Evolutionary conservation across 2,113 vertebrate species (phyloP), one percentile per base, ranked within the genome.

Genomic region (Prochilodus magdalenae): DNA sequence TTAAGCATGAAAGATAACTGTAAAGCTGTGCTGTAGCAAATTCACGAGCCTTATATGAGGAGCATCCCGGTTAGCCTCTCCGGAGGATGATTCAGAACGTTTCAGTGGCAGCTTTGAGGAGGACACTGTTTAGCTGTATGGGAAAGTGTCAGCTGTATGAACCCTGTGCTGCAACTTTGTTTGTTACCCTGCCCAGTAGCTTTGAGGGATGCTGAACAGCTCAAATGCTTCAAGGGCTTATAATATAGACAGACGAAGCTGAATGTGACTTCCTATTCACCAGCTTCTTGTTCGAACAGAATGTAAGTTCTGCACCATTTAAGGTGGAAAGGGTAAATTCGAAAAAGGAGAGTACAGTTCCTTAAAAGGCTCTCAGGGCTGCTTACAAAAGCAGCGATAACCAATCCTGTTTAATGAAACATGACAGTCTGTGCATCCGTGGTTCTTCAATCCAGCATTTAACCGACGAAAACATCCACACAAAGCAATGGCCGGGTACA

Each of bases 141-240:
- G n/a, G n/a, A n/a, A n/a, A n/a, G n/a, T n/a, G 26, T 8, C 8
- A 4, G 4, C 40, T 44, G 40, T 22, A n/a, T 60, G 11, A 69
- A 62, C 62, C 53, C 51, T 7, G 60, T 72, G 12, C 16, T 11
- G 24, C 55, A 76, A 84, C 73, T 76, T 72, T 72, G 30, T 80
- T 24, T 27, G 29, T 51, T 51, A 16, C 2, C 49, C 49, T 51
- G 49, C 2, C 2, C 49, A 18, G 36, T 2, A 51, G 16, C 16
- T 51, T 51, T 16, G 49, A 18, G 49, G 49, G 49, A 51, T 18
- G 49, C 49, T 49, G 15, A 51, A 51, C 14, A 51, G 10, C 49
- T 51, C 5, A 2, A 51, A 51, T 51, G 49, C 33, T n/a, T 5
- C 4, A 22, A 59, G 65, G 8, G 4, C 4, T 36, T 7, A 36